Conservation (phyloP, 2,797 vertebrate genomes). For the Mormyrus hasselquistii region DNA sequence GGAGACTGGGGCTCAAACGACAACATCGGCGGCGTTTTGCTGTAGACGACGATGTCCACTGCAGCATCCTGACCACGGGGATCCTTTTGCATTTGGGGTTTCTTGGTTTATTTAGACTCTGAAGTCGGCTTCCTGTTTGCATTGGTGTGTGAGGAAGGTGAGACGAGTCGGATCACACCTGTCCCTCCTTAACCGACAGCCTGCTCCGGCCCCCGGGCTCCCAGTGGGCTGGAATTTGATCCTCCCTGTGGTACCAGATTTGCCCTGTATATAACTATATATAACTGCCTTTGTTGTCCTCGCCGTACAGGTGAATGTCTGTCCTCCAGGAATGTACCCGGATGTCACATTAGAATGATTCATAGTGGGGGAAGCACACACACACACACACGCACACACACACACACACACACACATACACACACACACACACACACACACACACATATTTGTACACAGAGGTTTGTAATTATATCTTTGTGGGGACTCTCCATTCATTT, state of each 20-base stretch:
- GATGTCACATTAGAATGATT: not conserved
- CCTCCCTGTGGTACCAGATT: slow-evolving; percentile 44
- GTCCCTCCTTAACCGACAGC: slow-evolving; percentile 5
- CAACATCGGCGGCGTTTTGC: slow-evolving; percentile 14
- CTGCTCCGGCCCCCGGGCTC: slow-evolving; percentile 49
- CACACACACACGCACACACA: not conserved
- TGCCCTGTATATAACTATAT: not conserved
- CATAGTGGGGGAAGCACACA: not conserved
- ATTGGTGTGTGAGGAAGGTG: slow-evolving; percentile 31
- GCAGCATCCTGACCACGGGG: slow-evolving; percentile 33
- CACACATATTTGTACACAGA: not conserved
- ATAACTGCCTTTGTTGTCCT: not conserved
- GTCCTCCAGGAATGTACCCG: not conserved
- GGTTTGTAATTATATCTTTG: not conserved
- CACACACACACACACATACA: not conserved
- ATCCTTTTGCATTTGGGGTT: slow-evolving; percentile 25
- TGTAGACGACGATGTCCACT: not conserved
- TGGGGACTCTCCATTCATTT: not conserved
- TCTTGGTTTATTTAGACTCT: slow-evolving; percentile 41
- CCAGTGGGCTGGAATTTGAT: slow-evolving; percentile 51
- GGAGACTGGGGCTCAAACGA: not conserved
- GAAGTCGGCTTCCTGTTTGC: slow-evolving; percentile 28
- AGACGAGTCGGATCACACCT: slow-evolving; percentile 14
- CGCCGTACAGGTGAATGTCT: not conserved
- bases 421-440: not conserved